Conservation (phyloP, 2,797 vertebrate species). For the Gallinago nigripennis region DNA sequence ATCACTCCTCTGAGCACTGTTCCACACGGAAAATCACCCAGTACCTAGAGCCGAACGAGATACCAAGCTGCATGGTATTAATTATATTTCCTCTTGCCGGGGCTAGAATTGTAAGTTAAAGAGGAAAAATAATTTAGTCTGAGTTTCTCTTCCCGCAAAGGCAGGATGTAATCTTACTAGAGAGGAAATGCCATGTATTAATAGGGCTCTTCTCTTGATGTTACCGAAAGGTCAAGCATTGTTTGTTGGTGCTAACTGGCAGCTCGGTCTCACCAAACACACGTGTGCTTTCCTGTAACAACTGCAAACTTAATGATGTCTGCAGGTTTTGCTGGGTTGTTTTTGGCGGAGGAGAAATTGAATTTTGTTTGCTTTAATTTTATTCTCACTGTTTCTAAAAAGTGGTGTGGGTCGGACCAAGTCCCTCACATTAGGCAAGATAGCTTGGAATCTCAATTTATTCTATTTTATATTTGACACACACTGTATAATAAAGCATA, state of each 20-base stretch:
- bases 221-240: neutral
- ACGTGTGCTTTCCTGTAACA: neutral
- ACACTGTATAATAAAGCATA: neutral
- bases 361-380: neutral
- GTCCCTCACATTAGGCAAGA: neutral
- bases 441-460: neutral
- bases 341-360: neutral
- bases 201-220: neutral
- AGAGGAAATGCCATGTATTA: neutral
- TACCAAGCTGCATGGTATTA: neutral
- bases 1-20: neutral
- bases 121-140: neutral
- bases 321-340: neutral
- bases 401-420: accelerated
- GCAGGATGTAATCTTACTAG: neutral
- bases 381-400: neutral
- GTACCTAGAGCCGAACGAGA: neutral
- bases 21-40: neutral
- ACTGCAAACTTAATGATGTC: neutral
- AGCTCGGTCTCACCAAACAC: neutral
- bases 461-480: neutral
- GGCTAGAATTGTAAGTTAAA: neutral
- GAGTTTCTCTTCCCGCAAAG: neutral
- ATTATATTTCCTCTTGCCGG: neutral
- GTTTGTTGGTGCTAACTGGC: neutral